Conservation (phyloP, 2,113 vertebrate species). For the Nanger granti region DNA sequence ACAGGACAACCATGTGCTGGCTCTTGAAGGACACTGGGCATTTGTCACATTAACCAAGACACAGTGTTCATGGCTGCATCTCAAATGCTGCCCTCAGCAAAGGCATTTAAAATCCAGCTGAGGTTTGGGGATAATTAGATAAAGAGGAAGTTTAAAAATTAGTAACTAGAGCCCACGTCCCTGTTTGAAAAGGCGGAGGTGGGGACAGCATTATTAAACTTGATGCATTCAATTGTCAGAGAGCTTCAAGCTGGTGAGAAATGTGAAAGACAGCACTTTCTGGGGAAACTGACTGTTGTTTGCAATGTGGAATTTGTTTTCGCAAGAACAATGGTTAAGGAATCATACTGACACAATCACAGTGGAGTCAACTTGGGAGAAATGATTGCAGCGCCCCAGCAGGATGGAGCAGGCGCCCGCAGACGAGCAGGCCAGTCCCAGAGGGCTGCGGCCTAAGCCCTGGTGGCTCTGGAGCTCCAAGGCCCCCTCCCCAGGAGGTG, state of each 20-base stretch:
- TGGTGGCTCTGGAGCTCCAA: background rate
- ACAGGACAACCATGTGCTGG: background rate
- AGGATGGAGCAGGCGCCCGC: background rate
- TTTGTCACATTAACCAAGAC: background rate
- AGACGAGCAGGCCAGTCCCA: background rate
- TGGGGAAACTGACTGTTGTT: background rate
- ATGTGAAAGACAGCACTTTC: accelerated
- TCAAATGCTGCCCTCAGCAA: background rate
- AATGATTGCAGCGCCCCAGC: accelerated
- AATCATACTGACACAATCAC: background rate
- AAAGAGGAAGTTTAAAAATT: background rate
- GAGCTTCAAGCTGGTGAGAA: background rate
- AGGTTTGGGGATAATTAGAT: background rate
- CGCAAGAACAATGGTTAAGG: background rate
- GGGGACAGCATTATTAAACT: background rate
- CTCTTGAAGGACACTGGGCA: background rate
- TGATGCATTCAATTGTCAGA: background rate
- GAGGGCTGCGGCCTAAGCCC: background rate
- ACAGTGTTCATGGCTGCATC: too few species aligned
- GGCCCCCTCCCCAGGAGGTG: too few species aligned
- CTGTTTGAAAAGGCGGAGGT: background rate
- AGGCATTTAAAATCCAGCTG: background rate
- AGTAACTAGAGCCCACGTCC: background rate
- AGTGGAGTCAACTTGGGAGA: too few species aligned
- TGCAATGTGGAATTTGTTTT: background rate